Base-by-base conservation (phyloP, 2,888 invertebrate species). In the Rosalia funebris region DNA sequence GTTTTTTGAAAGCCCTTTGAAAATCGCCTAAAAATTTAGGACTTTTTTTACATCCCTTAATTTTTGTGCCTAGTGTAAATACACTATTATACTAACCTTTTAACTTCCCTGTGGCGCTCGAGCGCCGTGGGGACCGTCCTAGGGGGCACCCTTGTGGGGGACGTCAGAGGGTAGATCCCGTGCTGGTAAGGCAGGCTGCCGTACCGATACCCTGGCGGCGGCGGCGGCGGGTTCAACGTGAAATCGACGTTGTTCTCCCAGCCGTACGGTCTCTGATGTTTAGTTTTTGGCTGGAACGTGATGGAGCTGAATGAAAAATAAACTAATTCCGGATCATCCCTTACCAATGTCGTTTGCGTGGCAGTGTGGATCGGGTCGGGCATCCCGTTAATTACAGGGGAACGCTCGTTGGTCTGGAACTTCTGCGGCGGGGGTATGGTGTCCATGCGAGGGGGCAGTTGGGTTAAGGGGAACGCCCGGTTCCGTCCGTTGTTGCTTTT, bases 321-420 rank as follows among this genome's bases (percentile, higher is more conserved):
- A 7, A 25, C 4, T 7, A 25, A n/a, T n/a, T n/a, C n/a, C n/a
- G n/a, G n/a, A n/a, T n/a, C n/a, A n/a, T n/a, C 9, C 84, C 88
- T 86, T 83, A 92, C 92, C 84, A 92, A 86, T 75, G 92, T 92
- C 57, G 92, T 92, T 83, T 92, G 91, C 42, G 90, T 90, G 63
- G 90, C 89, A 68, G 88, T 88, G 58, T 86, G 86, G 68, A 84
- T 84, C 37, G 86, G 86, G 52, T 86, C 86, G 9, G 64, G 68
- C 58, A 75, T 65, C 59, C 77, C 78, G 68, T 77, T 78, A 14
- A 61, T 60, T 59, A 75, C 64, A 55, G 75, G 76, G 64, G 75
- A 75, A 54, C 65, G 64, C 58, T 72, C 70, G 62, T 69, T 70
- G 57, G 77, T 81, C 69, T 82, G 74, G 74, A 81, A 84, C 65